Evolutionary conservation across 2,797 vertebrate genomes (phyloP).

Genomic region (Phalloptychus januarius): DNA sequence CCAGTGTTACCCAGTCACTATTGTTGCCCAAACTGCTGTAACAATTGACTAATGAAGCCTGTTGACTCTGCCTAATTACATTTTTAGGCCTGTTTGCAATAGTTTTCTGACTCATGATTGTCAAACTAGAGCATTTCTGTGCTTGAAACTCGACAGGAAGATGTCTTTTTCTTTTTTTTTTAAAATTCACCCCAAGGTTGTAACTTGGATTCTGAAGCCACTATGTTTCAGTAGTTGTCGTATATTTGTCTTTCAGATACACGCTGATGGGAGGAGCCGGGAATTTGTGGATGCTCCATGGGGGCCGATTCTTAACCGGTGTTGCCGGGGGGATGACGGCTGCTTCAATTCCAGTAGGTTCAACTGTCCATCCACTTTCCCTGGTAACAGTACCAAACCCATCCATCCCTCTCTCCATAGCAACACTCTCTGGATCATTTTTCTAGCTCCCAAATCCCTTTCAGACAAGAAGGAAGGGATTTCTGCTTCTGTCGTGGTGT

Average conservation of each 20-base stretch:
- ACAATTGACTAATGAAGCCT: not conserved
- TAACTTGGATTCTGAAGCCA: not conserved
- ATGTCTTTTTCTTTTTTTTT: not conserved
- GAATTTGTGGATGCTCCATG: slow-evolving; percentile 85
- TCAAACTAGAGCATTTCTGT: not conserved
- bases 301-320: slow-evolving; percentile 90
- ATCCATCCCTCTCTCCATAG: not conserved
- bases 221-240: not conserved
- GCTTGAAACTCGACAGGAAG: not conserved
- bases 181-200: not conserved
- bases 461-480: not conserved
- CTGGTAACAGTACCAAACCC: not conserved
- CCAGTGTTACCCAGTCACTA: not conserved
- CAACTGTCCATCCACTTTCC: not conserved
- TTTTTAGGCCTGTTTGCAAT: not conserved
- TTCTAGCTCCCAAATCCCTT: not conserved
- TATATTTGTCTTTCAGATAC: slow-evolving; percentile 68
- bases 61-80: not conserved
- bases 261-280: slow-evolving; percentile 86
- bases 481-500: not conserved
- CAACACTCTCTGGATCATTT: not conserved
- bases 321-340: slow-evolving; percentile 89
- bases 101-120: not conserved
- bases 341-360: slow-evolving; percentile 91
- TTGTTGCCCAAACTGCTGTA: not conserved